Evolutionary conservation across 2,888 invertebrate species (phyloP).

Genomic region (Ochropacha duplaris): DNA sequence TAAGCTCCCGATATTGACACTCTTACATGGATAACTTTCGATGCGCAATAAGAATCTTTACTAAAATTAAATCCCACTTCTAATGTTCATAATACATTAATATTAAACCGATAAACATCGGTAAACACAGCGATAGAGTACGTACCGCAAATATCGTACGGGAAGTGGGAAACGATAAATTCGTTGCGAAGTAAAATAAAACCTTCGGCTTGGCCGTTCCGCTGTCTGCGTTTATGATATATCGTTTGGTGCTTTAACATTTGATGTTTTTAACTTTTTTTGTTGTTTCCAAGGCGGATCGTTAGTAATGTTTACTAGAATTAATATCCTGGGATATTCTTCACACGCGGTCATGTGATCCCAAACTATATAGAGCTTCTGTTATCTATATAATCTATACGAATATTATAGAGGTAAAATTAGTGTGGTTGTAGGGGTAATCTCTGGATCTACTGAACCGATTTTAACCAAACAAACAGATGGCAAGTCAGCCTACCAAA

Average conservation of each 20-base stretch:
- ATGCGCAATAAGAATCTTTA: no score
- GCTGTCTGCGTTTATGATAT: constrained; percentile 63
- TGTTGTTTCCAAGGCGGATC: constrained; percentile 7
- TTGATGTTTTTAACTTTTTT: constrained; percentile 19
- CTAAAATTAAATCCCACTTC: background rate
- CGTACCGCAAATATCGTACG: constrained; percentile 35
- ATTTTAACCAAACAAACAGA: no score
- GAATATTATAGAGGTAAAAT: no score
- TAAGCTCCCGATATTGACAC: no score
- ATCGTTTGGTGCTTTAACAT: constrained; percentile 31
- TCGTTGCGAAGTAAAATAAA: constrained; percentile 66
- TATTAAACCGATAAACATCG: constrained; percentile 32
- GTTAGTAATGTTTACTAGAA: constrained; percentile 4
- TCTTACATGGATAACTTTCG: no score
- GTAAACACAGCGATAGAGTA: constrained; percentile 31
- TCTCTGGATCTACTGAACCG: no score
- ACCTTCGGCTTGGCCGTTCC: constrained; percentile 55
- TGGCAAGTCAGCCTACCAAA: no score
- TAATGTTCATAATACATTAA: constrained; percentile 5
- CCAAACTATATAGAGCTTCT: no score
- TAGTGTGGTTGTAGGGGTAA: no score
- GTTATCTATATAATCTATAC: no score
- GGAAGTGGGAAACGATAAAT: constrained; percentile 67
- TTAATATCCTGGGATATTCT: no score
- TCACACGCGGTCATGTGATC: no score